Percentiles rank a stretch among this genome's conserved stretches.
Evolutionary conservation across 2,888 invertebrate genomes (phyloP).

Genomic region (Anarsia innoxiella): DNA sequence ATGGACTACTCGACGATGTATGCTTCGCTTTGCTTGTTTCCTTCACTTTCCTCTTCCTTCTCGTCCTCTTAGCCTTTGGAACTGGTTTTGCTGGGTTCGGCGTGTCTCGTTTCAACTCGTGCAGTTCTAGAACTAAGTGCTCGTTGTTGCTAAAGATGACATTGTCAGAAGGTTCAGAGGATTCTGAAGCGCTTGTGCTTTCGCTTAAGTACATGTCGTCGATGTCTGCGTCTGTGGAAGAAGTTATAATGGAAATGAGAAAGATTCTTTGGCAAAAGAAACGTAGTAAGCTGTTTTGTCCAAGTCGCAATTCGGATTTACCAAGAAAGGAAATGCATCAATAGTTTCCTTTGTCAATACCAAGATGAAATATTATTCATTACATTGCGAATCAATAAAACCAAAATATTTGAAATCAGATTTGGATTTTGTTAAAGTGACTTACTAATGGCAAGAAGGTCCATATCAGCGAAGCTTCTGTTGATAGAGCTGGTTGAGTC

Average conservation of each 20-base stretch:
- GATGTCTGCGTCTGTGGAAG: conserved; percentile 2
- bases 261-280: neutral
- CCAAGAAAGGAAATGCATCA: too few relatives aligned
- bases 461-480: too few relatives aligned
- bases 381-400: too few relatives aligned
- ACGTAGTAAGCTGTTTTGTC: too few relatives aligned
- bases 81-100: neutral
- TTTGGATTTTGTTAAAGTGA: too few relatives aligned
- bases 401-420: too few relatives aligned
- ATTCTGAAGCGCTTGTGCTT: neutral
- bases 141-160: conserved; percentile 9
- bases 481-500: too few relatives aligned
- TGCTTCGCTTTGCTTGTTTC: conserved; percentile 22
- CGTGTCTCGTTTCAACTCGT: conserved; percentile 27
- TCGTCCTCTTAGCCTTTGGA: conserved; percentile 16
- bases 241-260: neutral
- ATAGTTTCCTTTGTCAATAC: too few relatives aligned
- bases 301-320: too few relatives aligned
- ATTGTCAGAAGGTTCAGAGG: neutral
- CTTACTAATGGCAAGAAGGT: too few relatives aligned
- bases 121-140: conserved; percentile 39
- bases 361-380: too few relatives aligned
- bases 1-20: conserved; percentile 29
- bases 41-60: conserved; percentile 34
- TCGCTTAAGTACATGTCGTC: neutral